Percentiles rank a stretch among this genome's conserved stretches.
Evolutionary conservation across 2,888 invertebrate genomes (phyloP).

Genomic region (Beris morrisii): DNA sequence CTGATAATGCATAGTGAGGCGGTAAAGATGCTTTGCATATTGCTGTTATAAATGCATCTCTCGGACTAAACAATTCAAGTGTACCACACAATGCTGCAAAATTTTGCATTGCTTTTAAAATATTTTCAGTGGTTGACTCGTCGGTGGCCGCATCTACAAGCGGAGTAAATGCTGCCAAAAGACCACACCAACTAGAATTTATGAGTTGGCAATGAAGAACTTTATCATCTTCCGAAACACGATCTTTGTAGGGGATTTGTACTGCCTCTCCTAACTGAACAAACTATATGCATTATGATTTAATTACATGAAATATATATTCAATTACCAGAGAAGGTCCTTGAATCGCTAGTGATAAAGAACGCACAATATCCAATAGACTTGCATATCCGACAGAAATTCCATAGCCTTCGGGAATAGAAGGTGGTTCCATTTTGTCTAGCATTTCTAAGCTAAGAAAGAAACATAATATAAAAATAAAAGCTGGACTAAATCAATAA

Average conservation of each 20-base stretch:
- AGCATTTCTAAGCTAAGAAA: slow-evolving; percentile 83
- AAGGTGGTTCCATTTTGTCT: slow-evolving; percentile 92
- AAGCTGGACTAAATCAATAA: neutral
- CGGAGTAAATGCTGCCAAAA: slow-evolving; percentile 87
- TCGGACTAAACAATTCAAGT: slow-evolving; percentile 73
- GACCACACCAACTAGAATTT: slow-evolving; percentile 93
- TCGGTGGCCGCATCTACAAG: slow-evolving; percentile 95
- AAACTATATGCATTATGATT: slow-evolving; percentile 41
- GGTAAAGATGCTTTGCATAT: slow-evolving; percentile 96
- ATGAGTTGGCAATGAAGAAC: slow-evolving; percentile 68
- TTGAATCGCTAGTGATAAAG: slow-evolving; percentile 73
- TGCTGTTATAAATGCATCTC: slow-evolving; percentile 93
- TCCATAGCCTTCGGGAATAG: slow-evolving; percentile 95
- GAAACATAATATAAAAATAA: slow-evolving; percentile 42
- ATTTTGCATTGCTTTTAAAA: slow-evolving; percentile 88
- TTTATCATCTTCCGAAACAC: slow-evolving; percentile 53
- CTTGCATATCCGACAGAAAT: slow-evolving; percentile 95
- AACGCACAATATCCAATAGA: slow-evolving; percentile 87
- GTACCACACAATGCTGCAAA: slow-evolving; percentile 88
- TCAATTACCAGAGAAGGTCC: slow-evolving; percentile 58
- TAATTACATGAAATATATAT: slow-evolving; percentile 3
- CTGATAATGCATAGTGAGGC: slow-evolving; percentile 90
- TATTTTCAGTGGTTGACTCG: slow-evolving; percentile 86
- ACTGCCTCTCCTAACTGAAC: slow-evolving; percentile 51
- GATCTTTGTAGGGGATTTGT: slow-evolving; percentile 57